Evolutionary conservation across 2,113 vertebrate species (phyloP).

Genomic region (Mirounga angustirostris): DNA sequence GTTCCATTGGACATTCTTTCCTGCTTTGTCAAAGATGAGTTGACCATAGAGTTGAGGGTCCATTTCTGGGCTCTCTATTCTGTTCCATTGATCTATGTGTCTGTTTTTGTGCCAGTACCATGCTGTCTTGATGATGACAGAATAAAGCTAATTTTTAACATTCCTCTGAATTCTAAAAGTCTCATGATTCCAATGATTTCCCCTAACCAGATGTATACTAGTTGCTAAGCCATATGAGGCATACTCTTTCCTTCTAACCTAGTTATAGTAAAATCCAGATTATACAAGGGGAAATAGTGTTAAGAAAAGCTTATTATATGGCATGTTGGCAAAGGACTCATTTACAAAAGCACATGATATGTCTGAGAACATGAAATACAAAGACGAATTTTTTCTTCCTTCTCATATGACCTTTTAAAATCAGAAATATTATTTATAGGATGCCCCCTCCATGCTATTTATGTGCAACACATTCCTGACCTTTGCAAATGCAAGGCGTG

Average conservation of each 20-base stretch:
- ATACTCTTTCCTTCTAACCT: background rate
- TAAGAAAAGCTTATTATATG: background rate
- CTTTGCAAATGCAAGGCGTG: slow-evolving; percentile 69
- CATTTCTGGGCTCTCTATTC: too few species aligned
- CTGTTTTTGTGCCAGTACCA: too few species aligned
- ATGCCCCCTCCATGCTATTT: background rate
- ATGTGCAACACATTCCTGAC: slow-evolving; percentile 70
- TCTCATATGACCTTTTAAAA: slow-evolving; percentile 76
- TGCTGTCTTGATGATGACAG: too few species aligned
- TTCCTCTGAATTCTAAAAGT: background rate
- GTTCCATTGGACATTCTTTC: too few species aligned
- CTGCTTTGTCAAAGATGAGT: too few species aligned
- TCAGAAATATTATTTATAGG: slow-evolving; percentile 70
- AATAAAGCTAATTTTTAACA: background rate
- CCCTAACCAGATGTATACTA: background rate
- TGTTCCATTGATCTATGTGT: too few species aligned
- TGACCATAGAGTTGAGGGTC: too few species aligned
- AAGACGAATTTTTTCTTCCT: slow-evolving; percentile 31
- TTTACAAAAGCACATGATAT: slow-evolving; percentile 4
- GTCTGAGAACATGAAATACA: background rate
- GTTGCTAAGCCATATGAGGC: background rate
- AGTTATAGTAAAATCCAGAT: background rate
- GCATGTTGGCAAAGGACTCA: background rate
- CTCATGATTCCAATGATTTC: background rate
- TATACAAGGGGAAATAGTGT: background rate